Evolutionary conservation across 2,797 vertebrate genomes (phyloP).

Genomic region (Acanthis flammea): DNA sequence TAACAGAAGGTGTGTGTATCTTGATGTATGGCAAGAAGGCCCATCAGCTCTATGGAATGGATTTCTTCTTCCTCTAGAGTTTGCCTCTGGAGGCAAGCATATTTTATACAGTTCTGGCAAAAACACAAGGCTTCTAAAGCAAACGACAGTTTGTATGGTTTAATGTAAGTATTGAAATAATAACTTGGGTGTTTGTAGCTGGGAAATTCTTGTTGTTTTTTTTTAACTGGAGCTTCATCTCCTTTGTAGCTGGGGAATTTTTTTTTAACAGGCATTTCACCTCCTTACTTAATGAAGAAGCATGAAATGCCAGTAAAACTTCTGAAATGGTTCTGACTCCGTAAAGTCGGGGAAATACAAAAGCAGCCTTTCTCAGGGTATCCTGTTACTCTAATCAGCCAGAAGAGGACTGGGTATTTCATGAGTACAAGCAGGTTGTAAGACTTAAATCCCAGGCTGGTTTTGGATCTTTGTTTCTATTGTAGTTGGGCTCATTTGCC

Average conservation of each 20-base stretch:
- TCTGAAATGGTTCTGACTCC: not conserved
- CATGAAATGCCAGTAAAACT: not conserved
- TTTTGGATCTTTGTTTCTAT: not conserved
- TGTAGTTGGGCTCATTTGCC: not conserved
- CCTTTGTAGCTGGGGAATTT: not conserved
- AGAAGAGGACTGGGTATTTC: not conserved
- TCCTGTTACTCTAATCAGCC: not conserved
- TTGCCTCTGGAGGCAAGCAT: not conserved
- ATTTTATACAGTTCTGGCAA: not conserved
- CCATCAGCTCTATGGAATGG: not conserved
- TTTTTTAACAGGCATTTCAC: not conserved
- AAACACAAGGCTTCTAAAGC: not conserved
- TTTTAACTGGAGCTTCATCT: not conserved
- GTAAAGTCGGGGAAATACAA: not conserved
- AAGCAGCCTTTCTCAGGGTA: not conserved
- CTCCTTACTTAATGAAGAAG: not conserved
- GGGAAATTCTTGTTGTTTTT: not conserved
- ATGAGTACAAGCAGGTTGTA: not conserved
- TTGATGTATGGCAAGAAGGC: not conserved
- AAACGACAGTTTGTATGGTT: not conserved
- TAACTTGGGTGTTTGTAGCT: not conserved
- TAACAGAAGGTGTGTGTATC: not conserved
- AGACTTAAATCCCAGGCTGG: not conserved
- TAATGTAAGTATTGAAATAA: not conserved
- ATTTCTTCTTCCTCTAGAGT: not conserved